Evolutionary conservation across 2,113 vertebrate genomes (phyloP).

Genomic region (Brachyistius frenatus): DNA sequence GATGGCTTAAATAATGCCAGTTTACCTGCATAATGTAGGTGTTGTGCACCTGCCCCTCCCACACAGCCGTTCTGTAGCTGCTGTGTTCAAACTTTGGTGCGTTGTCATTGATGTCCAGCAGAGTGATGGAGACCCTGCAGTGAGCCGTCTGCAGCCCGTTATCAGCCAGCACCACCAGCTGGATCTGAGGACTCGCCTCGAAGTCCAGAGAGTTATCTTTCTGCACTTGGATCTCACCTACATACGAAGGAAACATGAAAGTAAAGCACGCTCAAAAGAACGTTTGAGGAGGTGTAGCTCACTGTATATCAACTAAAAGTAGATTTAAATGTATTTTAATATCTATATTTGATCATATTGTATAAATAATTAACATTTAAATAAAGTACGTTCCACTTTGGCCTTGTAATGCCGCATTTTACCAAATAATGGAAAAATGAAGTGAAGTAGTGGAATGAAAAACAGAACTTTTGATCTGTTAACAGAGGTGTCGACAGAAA

Average conservation of each 20-base stretch:
- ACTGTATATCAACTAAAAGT: not conserved
- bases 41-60: constrained; percentile 87
- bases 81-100: constrained; percentile 86
- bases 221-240: constrained; percentile 89
- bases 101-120: constrained; percentile 92
- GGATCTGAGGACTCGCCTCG: constrained; percentile 83
- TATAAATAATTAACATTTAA: too few relatives aligned
- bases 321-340: too few relatives aligned
- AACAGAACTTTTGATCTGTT: constrained; percentile 7
- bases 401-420: not conserved
- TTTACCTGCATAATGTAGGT: constrained; percentile 89
- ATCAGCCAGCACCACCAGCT: constrained; percentile 88
- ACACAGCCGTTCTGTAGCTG: constrained; percentile 85
- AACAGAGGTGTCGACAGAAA: constrained; percentile 28
- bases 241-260: not conserved
- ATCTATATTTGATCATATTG: too few relatives aligned
- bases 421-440: not conserved
- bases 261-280: not conserved
- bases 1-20: fast-evolving
- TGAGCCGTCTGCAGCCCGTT: constrained; percentile 79
- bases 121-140: constrained; percentile 84
- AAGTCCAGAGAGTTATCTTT: constrained; percentile 88
- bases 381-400: not conserved
- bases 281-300: not conserved
- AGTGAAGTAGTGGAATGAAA: constrained; percentile 21